These are phyloP conservation scores for Tachystola acroxantha DNA, from an alignment of 2,888 invertebrate species.

Conservation along the genomic window DNA sequence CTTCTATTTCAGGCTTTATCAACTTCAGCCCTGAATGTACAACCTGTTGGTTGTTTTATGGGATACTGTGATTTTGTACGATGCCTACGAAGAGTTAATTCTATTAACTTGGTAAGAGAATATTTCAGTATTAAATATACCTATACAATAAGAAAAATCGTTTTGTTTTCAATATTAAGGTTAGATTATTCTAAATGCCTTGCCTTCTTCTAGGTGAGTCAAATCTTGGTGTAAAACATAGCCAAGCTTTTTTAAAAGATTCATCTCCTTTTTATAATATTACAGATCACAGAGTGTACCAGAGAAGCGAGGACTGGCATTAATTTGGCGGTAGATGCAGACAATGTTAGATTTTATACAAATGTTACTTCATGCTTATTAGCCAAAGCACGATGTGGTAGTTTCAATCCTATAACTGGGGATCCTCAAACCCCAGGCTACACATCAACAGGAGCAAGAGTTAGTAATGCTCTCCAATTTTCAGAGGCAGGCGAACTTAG, in stretches of 20 bases:
- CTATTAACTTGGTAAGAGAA: constrained; percentile 70
- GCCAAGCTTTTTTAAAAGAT: no score
- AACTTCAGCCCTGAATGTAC: constrained; percentile 64
- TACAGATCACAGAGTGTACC: constrained; percentile 74
- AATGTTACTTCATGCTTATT: constrained; percentile 83
- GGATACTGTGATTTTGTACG: constrained; percentile 81
- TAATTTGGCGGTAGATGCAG: constrained; percentile 63
- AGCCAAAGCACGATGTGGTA: constrained; percentile 79
- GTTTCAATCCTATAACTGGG: constrained; percentile 82
- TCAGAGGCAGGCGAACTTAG: constrained; percentile 74
- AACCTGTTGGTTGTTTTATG: constrained; percentile 72
- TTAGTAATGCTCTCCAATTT: constrained; percentile 78
- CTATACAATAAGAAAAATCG: no score
- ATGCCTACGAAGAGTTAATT: constrained; percentile 76
- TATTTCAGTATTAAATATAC: no score
- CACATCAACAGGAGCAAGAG: constrained; percentile 45
- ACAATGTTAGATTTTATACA: constrained; percentile 75
- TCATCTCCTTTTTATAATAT: no score
- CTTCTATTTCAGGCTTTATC: constrained; percentile 47
- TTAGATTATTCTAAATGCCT: no score
- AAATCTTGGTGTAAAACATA: no score
- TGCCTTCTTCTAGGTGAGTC: no score
- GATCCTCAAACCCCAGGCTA: constrained; percentile 75
- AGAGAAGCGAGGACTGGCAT: constrained; percentile 71
- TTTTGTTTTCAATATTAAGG: no score